Conservation (phyloP, 2,888 invertebrate species). For the Lochmaea crataegi region DNA sequence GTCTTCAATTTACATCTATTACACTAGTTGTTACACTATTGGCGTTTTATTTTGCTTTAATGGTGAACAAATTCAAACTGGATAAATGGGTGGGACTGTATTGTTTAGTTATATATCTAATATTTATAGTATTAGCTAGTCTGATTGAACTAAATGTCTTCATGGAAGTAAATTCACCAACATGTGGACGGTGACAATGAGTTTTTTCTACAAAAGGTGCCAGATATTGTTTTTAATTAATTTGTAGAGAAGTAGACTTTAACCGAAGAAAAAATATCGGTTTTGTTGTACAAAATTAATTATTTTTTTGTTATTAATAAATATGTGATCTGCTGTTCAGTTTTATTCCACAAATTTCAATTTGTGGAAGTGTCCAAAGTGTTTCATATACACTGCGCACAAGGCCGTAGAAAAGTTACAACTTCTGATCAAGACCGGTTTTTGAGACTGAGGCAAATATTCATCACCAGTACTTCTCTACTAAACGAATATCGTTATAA, state of each 20-base stretch:
- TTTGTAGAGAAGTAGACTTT: too few species aligned
- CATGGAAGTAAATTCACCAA: conserved; percentile 28
- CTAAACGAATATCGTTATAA: too few species aligned
- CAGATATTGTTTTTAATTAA: too few species aligned
- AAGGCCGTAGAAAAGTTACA: neutral
- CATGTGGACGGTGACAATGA: conserved; percentile 7
- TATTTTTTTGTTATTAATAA: neutral
- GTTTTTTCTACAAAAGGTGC: neutral
- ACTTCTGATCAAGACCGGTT: too few species aligned
- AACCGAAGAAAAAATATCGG: neutral
- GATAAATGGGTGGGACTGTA: conserved; percentile 25
- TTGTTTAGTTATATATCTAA: conserved; percentile 20
- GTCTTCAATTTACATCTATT: conserved; percentile 29
- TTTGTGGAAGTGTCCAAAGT: neutral
- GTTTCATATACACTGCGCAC: neutral
- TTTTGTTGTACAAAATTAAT: neutral
- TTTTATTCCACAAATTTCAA: conserved; percentile 1
- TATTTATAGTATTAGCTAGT: conserved; percentile 24
- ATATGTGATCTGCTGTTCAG: neutral
- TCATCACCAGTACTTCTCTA: too few species aligned
- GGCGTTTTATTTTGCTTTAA: conserved; percentile 25
- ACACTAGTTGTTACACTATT: conserved; percentile 22
- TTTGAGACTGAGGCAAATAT: too few species aligned
- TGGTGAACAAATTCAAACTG: conserved; percentile 21
- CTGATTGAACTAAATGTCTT: conserved; percentile 29